Evolutionary conservation across 2,113 vertebrate species (phyloP).

Genomic region (Eulemur macaco): DNA sequence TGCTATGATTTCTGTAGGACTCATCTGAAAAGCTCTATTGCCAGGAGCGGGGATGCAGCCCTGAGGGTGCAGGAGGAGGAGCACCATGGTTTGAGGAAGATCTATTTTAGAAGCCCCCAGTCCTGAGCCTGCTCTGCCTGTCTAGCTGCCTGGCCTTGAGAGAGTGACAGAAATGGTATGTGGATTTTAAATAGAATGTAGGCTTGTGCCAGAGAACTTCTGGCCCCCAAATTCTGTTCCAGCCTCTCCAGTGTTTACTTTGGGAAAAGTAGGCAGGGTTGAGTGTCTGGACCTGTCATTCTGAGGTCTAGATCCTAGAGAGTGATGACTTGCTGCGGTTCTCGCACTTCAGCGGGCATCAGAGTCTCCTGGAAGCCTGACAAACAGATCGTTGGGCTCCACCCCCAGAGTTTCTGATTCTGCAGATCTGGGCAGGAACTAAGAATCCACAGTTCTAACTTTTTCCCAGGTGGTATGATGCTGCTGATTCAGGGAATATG

Average conservation of each 20-base stretch:
- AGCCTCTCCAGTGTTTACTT: not conserved
- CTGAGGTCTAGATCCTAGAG: not conserved
- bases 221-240: not conserved
- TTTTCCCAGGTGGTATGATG: not conserved
- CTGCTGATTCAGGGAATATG: too few relatives aligned
- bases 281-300: not conserved
- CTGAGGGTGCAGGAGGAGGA: not conserved
- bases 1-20: not conserved
- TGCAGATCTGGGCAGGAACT: not conserved
- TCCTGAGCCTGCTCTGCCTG: not conserved
- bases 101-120: not conserved
- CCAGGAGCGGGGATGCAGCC: not conserved
- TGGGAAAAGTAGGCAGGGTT: not conserved
- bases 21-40: not conserved
- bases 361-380: not conserved
- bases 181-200: not conserved
- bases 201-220: not conserved
- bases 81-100: not conserved
- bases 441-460: not conserved
- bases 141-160: not conserved
- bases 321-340: not conserved
- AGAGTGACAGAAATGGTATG: not conserved
- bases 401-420: not conserved
- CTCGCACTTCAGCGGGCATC: rapidly evolving
- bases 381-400: rapidly evolving